Base-by-base conservation (phyloP, 2,888 invertebrate genomes). In the Oegoconia quadripuncta region DNA sequence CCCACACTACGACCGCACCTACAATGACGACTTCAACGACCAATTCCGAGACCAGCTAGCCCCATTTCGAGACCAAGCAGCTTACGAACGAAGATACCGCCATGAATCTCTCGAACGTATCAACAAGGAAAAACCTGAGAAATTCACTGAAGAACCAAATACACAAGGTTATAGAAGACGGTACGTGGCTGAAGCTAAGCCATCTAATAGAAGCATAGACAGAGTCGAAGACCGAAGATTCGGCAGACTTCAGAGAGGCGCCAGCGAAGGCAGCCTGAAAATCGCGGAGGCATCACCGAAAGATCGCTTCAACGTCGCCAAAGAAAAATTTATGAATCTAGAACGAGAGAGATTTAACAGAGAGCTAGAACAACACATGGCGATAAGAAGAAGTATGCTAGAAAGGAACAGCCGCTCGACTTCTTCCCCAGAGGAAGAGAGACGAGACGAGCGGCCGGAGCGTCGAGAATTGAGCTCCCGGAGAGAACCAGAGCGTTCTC, bases 291-390 rank as follows among this genome's bases (percentile, higher is more conserved):
- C 75, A 32, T 90, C 92, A 1, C 94, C 94, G 1, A 91, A 93
- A 52, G 95, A 95, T 59, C 89, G 95, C 41, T 95, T 95, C 77
- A 93, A 94, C 57, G 95, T 95, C 57, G 95, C 95, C 30, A 95
- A 95, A 74, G 94, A 95, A 62, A 95, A 95, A 76, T 95, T 95
- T 67, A 89, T 93, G 71, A 91, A 93, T 46, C 89, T 95, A 74
- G 95, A 95, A 66, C 88, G 92, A 44, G 92, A 93, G 55, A 82
- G 91, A 40, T 87, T 91, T 46, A 90, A 89, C 48, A 84, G 89
- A 50, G 89, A 90, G 57, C 64, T 89, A 29, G 86, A 88, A 47
- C 83, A 86, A 52, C 88, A 88, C 46, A 88, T 88, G 78, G 87
- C 86, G 29, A 79, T 88, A 45, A 64, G 88, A 42, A 72, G 88